Evolutionary conservation across 2,888 invertebrate species (phyloP), one percentile per base, ranked within the genome.

Genomic region (Phalangium opilio): DNA sequence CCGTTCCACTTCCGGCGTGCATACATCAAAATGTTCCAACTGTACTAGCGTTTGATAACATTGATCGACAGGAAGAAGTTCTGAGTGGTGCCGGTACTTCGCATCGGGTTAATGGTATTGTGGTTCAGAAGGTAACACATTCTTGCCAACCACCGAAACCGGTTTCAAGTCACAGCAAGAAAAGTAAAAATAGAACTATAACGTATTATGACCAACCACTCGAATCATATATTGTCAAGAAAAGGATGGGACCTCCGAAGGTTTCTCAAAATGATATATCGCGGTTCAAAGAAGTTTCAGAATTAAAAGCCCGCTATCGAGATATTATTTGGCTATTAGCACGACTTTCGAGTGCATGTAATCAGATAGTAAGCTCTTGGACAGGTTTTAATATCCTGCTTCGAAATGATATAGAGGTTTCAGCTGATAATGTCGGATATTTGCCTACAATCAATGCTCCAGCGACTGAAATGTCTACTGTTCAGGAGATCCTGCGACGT

Each of bases 31-130:
- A 39, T 47, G 43, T 51, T 14, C 44, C 44, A 42, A 50, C 48
- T 39, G 53, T 17, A 38, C 42, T 56, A 4, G 52, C 49, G 14
- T 57, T 43, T 45, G 55, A 54, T 42, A 58, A 59, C 42, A 59
- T 55, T 40, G 58, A 58, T 45, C 41, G 55, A 41, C 46, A 53
- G 14, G 53, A 57, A 43, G 51, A 57, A 19, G 49, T 50, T 17
- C 48, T 58, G 3, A 53, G 41, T 32, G 54, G 57, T 11, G 47
- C 44, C 39, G 54, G 51, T 10, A 55, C 56, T 20, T 50, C 53
- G 12, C 53, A 55, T 44, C 43, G 52, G 11, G 56, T 59, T 11
- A 58, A 58, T 47, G 54, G 52, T 3, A 59, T 58, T 27, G 49
- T 38, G 3, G 47, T 56, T 17, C 52, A 58, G 32, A 43, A 50